A percentile compares a stretch with the other conserved stretches of the same genome.
Evolutionary conservation across 2,113 vertebrate species (phyloP).

Genomic region (Dendrocopos noguchii): DNA sequence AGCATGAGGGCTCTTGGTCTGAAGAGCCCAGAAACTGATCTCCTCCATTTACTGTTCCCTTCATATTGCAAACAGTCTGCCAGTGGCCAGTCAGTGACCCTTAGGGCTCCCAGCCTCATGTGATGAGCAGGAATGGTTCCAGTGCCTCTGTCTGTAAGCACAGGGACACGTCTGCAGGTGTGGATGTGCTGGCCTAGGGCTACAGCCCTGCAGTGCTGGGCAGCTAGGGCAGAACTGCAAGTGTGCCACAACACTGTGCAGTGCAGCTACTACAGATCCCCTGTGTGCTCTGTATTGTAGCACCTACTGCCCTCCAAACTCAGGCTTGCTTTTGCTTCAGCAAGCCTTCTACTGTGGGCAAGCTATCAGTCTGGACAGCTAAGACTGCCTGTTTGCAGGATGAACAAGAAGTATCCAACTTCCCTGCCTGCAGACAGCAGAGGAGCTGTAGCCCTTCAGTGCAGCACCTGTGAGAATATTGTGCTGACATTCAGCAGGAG

Average conservation of each 20-base stretch:
- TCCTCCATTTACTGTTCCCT: neutral
- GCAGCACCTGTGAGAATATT: neutral
- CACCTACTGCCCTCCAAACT: neutral
- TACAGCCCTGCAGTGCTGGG: too few species aligned
- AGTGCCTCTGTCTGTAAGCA: too few species aligned
- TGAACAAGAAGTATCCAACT: neutral
- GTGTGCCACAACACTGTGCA: neutral
- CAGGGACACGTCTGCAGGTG: too few species aligned
- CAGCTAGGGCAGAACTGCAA: neutral
- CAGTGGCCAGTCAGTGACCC: neutral
- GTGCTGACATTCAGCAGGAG: neutral
- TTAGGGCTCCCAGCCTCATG: neutral
- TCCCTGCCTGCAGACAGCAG: neutral
- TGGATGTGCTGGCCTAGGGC: too few species aligned
- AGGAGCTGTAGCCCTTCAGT: neutral
- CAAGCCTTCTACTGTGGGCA: neutral
- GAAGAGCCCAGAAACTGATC: neutral
- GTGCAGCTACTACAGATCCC: neutral
- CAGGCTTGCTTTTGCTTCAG: neutral
- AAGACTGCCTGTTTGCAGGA: neutral
- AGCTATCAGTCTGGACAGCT: neutral
- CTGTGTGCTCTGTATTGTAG: neutral
- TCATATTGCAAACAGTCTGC: neutral
- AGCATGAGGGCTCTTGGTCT: neutral
- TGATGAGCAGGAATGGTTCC: neutral